Evolutionary conservation across 2,888 invertebrate species (phyloP).

Genomic region (Spisula solida): DNA sequence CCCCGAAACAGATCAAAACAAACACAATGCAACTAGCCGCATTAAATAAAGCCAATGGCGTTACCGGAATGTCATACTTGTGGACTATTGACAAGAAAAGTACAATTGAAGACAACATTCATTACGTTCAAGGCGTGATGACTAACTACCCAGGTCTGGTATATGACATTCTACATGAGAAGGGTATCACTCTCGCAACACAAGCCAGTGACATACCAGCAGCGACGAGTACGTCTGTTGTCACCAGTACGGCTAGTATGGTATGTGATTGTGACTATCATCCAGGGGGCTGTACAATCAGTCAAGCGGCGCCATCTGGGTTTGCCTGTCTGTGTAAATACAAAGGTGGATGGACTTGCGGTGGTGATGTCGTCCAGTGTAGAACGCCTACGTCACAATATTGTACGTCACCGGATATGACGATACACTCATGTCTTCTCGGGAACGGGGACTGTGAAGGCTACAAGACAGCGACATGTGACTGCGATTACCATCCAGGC

Average conservation of each 20-base stretch:
- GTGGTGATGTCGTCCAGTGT: slow-evolving; percentile 36
- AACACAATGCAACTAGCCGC: slow-evolving; percentile 36
- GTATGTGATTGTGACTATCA: slow-evolving; percentile 38
- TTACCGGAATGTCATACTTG: slow-evolving; percentile 35
- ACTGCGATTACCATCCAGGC: slow-evolving; percentile 31
- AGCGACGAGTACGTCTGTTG: slow-evolving; percentile 22
- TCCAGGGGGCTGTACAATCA: slow-evolving; percentile 31
- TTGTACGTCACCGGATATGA: not conserved
- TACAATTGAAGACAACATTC: slow-evolving; percentile 32
- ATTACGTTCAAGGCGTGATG: slow-evolving; percentile 40
- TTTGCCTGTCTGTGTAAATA: slow-evolving; percentile 34
- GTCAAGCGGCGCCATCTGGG: not conserved
- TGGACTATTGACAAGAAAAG: slow-evolving; percentile 36
- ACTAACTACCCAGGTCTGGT: slow-evolving; percentile 35
- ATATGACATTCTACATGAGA: slow-evolving; percentile 17
- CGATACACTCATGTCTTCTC: slow-evolving; percentile 28
- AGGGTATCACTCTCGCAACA: slow-evolving; percentile 35
- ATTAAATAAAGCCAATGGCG: slow-evolving; percentile 37
- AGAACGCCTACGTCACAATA: not conserved
- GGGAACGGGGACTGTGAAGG: slow-evolving; percentile 46
- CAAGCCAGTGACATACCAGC: slow-evolving; percentile 26
- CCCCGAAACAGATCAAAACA: slow-evolving; percentile 25
- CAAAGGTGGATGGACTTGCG: slow-evolving; percentile 43
- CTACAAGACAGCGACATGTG: slow-evolving; percentile 29
- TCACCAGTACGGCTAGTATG: not conserved